Conservation (phyloP, 2,113 vertebrate species). For the Chrysemys picta region DNA sequence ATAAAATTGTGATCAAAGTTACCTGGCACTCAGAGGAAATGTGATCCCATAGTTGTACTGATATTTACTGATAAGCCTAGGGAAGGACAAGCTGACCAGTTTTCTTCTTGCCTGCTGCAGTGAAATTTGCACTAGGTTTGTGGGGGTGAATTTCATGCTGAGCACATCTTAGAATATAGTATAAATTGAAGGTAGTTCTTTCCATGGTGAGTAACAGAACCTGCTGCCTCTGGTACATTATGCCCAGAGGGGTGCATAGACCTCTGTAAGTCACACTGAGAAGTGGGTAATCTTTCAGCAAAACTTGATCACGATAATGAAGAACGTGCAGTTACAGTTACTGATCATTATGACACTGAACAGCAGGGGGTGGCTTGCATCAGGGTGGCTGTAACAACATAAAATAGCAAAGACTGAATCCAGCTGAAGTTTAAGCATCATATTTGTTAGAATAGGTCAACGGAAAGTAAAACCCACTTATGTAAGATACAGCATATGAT, state of each 20-base stretch:
- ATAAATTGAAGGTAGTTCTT: neutral
- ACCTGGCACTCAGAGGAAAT: neutral
- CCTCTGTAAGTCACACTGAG: neutral
- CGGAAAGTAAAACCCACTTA: neutral
- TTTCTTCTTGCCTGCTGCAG: neutral
- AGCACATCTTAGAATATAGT: neutral
- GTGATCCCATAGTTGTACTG: neutral
- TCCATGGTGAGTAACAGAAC: neutral
- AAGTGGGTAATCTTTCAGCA: neutral
- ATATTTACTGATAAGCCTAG: neutral
- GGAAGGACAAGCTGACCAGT: neutral
- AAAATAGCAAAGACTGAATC: neutral
- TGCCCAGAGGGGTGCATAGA: rapidly evolving
- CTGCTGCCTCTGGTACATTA: neutral
- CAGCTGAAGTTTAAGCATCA: neutral
- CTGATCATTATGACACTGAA: neutral
- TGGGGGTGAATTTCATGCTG: neutral
- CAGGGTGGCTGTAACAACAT: neutral
- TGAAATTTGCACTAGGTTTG: neutral
- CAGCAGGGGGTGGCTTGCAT: neutral
- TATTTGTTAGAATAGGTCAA: neutral
- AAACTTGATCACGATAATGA: neutral
- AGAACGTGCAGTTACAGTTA: rapidly evolving
- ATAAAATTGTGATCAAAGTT: neutral
- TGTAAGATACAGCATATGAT: neutral